These are phyloP conservation scores for Prenolepis imparis DNA, from an alignment of 2,888 invertebrate genomes.

Conservation along the genomic window DNA sequence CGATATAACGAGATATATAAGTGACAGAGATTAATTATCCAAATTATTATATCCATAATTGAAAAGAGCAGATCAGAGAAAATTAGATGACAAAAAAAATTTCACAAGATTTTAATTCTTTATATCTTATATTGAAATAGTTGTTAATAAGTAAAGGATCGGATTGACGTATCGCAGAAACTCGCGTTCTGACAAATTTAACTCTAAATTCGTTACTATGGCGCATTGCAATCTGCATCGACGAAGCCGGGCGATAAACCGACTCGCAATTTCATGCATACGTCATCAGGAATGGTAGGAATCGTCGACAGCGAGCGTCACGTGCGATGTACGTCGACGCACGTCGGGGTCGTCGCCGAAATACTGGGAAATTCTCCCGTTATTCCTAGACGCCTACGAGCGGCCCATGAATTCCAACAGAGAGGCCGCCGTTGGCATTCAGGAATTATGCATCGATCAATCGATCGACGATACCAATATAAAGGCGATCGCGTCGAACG, in stretches of 20 bases:
- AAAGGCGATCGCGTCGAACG: neutral
- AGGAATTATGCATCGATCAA: slow-evolving; percentile 69
- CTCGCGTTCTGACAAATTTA: neutral
- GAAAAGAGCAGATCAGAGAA: neutral
- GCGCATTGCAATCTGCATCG: slow-evolving; percentile 63
- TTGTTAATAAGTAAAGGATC: neutral
- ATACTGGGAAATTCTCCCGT: slow-evolving; percentile 70
- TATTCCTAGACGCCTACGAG: slow-evolving; percentile 56
- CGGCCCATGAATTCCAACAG: slow-evolving; percentile 59
- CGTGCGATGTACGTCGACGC: slow-evolving; percentile 69
- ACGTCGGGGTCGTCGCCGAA: slow-evolving; percentile 66
- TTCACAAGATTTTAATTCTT: neutral
- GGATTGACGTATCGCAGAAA: neutral
- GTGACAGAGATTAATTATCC: neutral
- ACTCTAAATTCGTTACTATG: slow-evolving; percentile 22
- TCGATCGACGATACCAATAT: slow-evolving; percentile 48
- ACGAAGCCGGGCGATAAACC: slow-evolving; percentile 66
- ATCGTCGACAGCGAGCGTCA: slow-evolving; percentile 65
- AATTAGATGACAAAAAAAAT: neutral
- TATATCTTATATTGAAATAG: neutral
- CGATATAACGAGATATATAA: neutral
- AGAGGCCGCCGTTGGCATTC: slow-evolving; percentile 54
- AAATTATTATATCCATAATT: neutral
- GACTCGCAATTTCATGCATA: slow-evolving; percentile 77
- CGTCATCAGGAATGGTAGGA: slow-evolving; percentile 68